A percentile compares a stretch with the other conserved stretches of the same genome.
Conservation (phyloP, 2,113 vertebrate genomes). For the Apistogramma diplotaenia region DNA sequence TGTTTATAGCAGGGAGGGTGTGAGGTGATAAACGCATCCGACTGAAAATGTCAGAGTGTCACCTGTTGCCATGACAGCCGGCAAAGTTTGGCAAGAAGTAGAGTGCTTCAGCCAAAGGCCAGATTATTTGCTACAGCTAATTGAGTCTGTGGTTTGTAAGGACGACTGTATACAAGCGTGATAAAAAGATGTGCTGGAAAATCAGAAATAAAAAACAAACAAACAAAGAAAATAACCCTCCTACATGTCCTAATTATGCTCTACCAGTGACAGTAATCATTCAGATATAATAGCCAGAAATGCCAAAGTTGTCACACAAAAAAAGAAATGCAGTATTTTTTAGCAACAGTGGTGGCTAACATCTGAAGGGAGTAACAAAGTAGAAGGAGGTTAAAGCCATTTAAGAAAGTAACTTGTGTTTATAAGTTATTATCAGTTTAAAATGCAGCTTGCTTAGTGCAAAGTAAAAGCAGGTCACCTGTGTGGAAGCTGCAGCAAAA, state of each 20-base stretch:
- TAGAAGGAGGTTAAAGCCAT: neutral
- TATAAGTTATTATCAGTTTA: neutral
- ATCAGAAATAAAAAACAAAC: neutral
- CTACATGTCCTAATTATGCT: neutral
- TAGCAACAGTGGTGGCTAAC: neutral
- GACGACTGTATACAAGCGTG: neutral
- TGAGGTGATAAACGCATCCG: conserved; percentile 61
- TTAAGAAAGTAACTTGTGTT: neutral
- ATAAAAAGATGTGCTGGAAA: conserved; percentile 7
- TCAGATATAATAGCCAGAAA: neutral
- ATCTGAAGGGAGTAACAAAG: neutral
- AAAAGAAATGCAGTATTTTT: neutral
- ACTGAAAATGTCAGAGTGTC: conserved; percentile 73
- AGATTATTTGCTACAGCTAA: conserved; percentile 60
- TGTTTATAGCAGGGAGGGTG: conserved; percentile 39
- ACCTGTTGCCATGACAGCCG: conserved; percentile 73
- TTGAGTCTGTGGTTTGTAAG: conserved; percentile 41
- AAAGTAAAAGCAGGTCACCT: neutral
- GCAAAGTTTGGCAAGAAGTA: conserved; percentile 66
- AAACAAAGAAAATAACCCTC: conserved; percentile 4
- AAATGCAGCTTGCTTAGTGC: neutral
- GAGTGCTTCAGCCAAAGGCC: conserved; percentile 69
- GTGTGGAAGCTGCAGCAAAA: neutral
- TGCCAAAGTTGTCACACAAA: neutral
- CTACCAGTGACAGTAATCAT: neutral